These are phyloP conservation scores for Neodon shergylaensis DNA, from an alignment of 2,113 vertebrate genomes.

Conservation along the genomic window DNA sequence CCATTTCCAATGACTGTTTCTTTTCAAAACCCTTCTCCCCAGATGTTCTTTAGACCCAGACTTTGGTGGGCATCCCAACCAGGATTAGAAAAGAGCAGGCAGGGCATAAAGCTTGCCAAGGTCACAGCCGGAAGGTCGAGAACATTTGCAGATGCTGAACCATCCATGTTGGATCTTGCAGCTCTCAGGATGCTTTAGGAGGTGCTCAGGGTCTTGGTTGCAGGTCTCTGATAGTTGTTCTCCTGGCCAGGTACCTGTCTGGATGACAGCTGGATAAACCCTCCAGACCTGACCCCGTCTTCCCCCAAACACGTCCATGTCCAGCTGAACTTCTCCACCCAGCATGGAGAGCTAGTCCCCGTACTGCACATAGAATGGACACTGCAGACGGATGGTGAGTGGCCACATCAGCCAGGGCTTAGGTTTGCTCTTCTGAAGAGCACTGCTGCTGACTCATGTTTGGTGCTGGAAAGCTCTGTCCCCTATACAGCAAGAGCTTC, in stretches of 20 bases:
- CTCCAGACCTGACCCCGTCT: constrained; percentile 83
- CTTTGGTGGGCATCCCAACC: not conserved
- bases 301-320: constrained; percentile 82
- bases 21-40: not conserved
- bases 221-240: not conserved
- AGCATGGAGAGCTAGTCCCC: constrained; percentile 76
- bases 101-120: fast-evolving
- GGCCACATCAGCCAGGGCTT: not conserved
- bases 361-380: constrained; percentile 84
- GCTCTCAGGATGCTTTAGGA: not conserved
- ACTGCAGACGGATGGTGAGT: constrained; percentile 85
- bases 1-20: not conserved
- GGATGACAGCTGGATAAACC: constrained; percentile 83
- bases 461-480: not conserved
- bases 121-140: not conserved
- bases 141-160: not conserved
- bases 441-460: not conserved
- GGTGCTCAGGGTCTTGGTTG: not conserved
- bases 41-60: not conserved
- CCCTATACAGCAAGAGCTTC: not conserved
- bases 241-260: constrained; percentile 85
- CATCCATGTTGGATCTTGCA: fast-evolving
- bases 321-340: constrained; percentile 59
- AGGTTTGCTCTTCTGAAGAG: not conserved
- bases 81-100: not conserved